Conservation (phyloP, 2,888 invertebrate species). For the Epistrophe grossulariae region DNA sequence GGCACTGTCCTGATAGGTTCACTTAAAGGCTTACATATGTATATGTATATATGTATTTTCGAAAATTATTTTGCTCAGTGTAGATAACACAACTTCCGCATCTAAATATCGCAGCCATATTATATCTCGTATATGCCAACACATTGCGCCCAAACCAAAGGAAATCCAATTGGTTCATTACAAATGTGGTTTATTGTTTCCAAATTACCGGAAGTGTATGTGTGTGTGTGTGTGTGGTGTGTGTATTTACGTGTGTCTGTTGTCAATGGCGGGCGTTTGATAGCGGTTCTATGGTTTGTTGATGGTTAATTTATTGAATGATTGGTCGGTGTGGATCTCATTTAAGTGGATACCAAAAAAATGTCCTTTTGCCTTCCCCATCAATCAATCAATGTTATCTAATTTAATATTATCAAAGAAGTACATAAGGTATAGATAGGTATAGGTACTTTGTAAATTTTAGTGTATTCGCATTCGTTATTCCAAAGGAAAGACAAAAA, state of each 20-base stretch:
- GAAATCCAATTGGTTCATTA: constrained; percentile 71
- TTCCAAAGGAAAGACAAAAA: background rate
- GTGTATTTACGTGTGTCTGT: background rate
- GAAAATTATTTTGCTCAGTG: background rate
- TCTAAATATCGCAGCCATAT: background rate
- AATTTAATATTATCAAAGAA: constrained; percentile 52
- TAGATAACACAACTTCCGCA: background rate
- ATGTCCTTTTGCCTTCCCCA: background rate
- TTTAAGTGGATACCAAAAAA: background rate
- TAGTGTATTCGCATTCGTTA: background rate
- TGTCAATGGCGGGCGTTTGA: background rate
- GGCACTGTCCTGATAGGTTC: no score
- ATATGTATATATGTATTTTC: no score
- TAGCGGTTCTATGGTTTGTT: constrained; percentile 60
- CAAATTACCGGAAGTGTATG: background rate
- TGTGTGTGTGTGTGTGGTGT: background rate
- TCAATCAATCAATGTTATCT: constrained; percentile 12
- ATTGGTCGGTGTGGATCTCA: constrained; percentile 4
- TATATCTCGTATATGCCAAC: constrained; percentile 5
- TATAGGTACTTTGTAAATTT: background rate
- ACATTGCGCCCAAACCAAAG: constrained; percentile 44
- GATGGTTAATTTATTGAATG: constrained; percentile 68
- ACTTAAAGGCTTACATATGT: no score
- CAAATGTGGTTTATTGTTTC: constrained; percentile 63
- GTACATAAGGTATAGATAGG: no score